phyloP scores from a whole-genome alignment of 2,797 vertebrate species.

The Alca torda region DNA sequence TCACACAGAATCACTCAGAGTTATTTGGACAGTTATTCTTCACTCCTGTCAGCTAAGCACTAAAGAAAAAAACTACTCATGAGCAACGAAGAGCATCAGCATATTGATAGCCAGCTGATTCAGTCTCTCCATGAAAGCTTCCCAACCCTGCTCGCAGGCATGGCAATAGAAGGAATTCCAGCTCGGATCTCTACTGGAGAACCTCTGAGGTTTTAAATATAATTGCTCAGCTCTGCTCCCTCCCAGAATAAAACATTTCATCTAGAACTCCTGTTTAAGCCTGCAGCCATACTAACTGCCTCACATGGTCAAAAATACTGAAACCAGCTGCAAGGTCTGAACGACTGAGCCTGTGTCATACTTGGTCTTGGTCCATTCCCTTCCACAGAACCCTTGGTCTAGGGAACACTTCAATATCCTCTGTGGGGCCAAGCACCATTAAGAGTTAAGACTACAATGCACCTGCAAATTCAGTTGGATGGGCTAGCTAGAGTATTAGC shows the following conservation, averaged over 20 bases:
- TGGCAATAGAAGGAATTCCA: not conserved
- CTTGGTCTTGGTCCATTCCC: not conserved
- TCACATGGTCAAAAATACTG: not conserved
- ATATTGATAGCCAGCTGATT: not conserved
- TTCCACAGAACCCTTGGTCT: not conserved
- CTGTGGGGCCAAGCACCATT: not conserved
- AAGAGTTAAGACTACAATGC: not conserved
- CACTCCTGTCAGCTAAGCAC: not conserved
- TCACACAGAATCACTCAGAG: not conserved
- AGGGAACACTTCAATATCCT: not conserved
- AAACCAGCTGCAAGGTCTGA: conserved; percentile 11
- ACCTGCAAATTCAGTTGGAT: conserved; percentile 41
- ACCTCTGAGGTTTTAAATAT: not conserved
- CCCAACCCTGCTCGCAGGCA: not conserved
- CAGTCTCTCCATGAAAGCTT: not conserved
- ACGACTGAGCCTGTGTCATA: not conserved
- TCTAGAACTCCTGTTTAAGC: not conserved
- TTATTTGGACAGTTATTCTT: not conserved
- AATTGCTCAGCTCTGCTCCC: not conserved
- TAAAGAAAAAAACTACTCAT: not conserved
- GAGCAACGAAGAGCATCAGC: not conserved
- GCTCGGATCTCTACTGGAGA: not conserved
- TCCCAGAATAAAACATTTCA: not conserved
- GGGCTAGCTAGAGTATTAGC: not conserved
- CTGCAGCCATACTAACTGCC: not conserved